Evolutionary conservation across 2,113 vertebrate species (phyloP), one percentile per base, ranked within the genome.

Genomic region (Penelope pileata): DNA sequence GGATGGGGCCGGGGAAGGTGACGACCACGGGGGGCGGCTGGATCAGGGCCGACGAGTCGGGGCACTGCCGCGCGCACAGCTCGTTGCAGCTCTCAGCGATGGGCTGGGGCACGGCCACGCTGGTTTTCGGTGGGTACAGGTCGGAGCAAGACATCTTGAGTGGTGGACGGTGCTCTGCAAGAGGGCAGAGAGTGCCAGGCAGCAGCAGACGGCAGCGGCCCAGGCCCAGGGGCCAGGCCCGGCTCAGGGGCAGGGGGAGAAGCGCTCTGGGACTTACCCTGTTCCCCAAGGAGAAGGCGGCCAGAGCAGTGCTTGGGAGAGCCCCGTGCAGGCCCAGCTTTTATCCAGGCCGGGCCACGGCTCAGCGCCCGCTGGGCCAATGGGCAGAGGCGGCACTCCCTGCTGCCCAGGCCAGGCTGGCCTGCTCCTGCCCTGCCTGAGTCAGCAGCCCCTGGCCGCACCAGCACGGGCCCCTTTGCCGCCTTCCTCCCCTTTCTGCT

Each of bases 1-100:
- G 83, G 85, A 96, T 82, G 77, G 70, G 5, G 64, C 64, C 50
- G 48, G 95, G 95, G 82, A 96, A 84, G 64, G 95, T 50, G 48
- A 50, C 48, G 48, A 50, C 48, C 23, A 50, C 48, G 24, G 48
- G 48, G 7, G 48, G 48, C 14, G 48, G 48, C 48, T 50, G 48
- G 48, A 50, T 50, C 23, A 50, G 26, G 48, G 48, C 48, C 48
- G 48, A 24, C 3, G 95, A 96, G 76, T 96, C 90, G 0, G 90
- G 94, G 32, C 69, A 73, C 69, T 43, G 42, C 10, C 42, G 42
- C 42, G 42, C 42, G 14, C 19, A 73, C 36, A 10, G 69, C 50
- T 54, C 80, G 0, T 50, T 50, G 48, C 48, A 50, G 48, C 48
- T 50, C 48, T 50, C 48, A 50, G 48, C 48, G 48, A 50, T 50